These are phyloP conservation scores for Circaetus cinerascens DNA, from an alignment of 2,113 vertebrate genomes.

Conservation along the genomic window DNA sequence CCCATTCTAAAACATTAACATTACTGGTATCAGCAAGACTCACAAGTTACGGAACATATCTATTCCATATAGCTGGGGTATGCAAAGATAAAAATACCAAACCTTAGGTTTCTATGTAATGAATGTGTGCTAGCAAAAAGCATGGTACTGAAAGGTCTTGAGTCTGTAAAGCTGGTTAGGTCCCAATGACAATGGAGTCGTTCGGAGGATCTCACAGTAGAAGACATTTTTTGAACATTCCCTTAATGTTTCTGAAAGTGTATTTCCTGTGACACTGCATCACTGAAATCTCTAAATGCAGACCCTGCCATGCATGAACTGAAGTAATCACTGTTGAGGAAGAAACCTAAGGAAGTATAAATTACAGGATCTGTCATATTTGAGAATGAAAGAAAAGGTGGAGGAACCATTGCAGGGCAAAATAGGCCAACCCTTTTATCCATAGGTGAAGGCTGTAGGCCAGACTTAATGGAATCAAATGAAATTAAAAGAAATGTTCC, in stretches of 20 bases:
- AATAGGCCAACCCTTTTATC: background rate
- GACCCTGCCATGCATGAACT: background rate
- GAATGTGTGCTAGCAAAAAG: background rate
- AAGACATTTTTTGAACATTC: background rate
- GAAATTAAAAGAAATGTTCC: background rate
- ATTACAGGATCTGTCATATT: background rate
- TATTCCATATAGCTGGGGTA: background rate
- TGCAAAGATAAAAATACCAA: background rate
- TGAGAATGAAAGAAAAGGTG: background rate
- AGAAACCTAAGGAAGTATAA: background rate
- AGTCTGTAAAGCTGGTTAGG: background rate
- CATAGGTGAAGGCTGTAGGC: background rate
- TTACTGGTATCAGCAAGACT: background rate
- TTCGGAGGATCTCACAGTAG: background rate
- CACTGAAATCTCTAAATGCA: background rate
- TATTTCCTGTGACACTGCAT: background rate
- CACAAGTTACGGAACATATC: background rate
- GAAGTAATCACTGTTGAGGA: background rate
- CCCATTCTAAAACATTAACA: background rate
- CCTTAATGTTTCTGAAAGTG: background rate
- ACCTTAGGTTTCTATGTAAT: background rate
- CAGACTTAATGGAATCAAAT: background rate
- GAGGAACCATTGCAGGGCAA: background rate
- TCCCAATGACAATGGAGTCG: fast-evolving
- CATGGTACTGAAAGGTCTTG: background rate